These are phyloP conservation scores for Craseonycteris thonglongyai DNA, from an alignment of 2,113 vertebrate genomes.

Conservation along the genomic window DNA sequence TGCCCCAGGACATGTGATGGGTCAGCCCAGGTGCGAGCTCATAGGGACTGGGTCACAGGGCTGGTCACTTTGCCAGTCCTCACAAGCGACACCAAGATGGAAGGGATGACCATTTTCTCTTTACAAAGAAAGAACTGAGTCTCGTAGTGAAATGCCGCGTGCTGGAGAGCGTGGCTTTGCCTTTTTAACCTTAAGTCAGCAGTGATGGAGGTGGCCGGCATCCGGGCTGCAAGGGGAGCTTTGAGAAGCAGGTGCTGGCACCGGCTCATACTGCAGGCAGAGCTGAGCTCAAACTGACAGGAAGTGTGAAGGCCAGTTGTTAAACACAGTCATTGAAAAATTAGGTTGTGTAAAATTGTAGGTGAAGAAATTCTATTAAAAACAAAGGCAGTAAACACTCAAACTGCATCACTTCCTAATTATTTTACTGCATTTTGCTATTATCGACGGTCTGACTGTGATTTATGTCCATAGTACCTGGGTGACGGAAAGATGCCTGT, in stretches of 20 bases:
- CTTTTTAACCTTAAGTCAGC: not conserved
- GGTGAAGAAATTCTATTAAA: not conserved
- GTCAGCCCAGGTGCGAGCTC: not conserved
- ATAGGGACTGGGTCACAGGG: not conserved
- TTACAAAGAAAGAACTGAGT: not conserved
- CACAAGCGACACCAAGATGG: too few relatives aligned
- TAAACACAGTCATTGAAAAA: not conserved
- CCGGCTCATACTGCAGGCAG: not conserved
- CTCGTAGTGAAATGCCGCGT: not conserved
- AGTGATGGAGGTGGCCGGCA: not conserved
- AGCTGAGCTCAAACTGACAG: not conserved
- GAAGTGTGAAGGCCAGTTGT: not conserved
- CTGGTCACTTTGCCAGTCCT: not conserved
- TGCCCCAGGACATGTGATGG: not conserved
- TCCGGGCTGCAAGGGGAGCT: too few relatives aligned
- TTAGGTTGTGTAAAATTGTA: not conserved
- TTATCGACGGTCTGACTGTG: not conserved
- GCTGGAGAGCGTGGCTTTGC: too few relatives aligned
- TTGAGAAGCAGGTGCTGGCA: rapidly evolving
- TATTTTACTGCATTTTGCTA: not conserved
- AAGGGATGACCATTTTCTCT: not conserved
- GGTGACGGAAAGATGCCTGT: rapidly evolving
- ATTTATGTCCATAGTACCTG: rapidly evolving
- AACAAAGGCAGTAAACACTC: not conserved
- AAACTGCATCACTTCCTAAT: not conserved